These are phyloP conservation scores for Plebejus anna DNA, from an alignment of 2,888 invertebrate species.

Conservation along the genomic window DNA sequence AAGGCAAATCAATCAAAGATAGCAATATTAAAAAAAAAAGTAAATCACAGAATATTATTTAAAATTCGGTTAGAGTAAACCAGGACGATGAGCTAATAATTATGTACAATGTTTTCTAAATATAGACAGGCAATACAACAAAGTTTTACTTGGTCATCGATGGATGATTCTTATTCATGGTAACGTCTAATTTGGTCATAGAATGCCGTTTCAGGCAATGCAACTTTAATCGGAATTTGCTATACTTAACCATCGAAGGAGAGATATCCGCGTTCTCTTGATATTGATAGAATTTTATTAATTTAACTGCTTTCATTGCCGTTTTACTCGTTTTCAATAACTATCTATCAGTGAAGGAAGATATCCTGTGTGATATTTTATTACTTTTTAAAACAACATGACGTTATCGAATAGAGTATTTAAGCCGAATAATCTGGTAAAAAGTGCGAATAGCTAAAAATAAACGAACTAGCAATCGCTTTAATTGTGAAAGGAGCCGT, in stretches of 20 bases:
- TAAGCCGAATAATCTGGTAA: neutral
- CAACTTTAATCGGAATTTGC: constrained; percentile 50
- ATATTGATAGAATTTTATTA: neutral
- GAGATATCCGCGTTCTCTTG: constrained; percentile 46
- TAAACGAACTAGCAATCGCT: neutral
- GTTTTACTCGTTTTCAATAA: neutral
- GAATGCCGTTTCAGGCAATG: constrained; percentile 50
- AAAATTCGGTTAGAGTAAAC: constrained; percentile 32
- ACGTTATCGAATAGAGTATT: neutral
- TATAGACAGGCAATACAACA: constrained; percentile 54
- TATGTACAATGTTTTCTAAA: constrained; percentile 48
- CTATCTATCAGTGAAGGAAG: too few relatives aligned
- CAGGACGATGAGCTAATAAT: constrained; percentile 57
- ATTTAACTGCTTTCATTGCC: neutral
- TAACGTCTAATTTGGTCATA: constrained; percentile 55
- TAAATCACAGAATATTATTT: neutral
- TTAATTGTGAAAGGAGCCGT: constrained; percentile 17
- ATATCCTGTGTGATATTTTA: too few relatives aligned
- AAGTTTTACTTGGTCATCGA: constrained; percentile 48
- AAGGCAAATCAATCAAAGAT: neutral
- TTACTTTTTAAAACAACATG: neutral
- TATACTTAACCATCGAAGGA: constrained; percentile 42
- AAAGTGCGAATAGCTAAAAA: neutral
- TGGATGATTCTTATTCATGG: constrained; percentile 53
- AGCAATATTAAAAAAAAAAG: neutral